A percentile compares a stretch with the other conserved stretches of the same genome.
Evolutionary conservation across 2,888 invertebrate species (phyloP).

Genomic region (Scelioninae gen. 1): DNA sequence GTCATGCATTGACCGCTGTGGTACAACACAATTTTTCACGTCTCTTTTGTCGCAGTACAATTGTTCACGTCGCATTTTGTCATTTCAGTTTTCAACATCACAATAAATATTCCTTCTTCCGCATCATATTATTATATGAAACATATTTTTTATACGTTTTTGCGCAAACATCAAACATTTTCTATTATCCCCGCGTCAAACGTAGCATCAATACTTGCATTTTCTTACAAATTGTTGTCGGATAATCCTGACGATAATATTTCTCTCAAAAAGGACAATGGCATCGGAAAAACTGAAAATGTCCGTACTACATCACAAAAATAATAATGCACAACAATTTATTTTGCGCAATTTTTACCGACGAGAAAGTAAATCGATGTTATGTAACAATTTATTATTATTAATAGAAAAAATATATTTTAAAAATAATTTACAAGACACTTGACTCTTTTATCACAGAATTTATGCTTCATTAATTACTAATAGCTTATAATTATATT

Average conservation of each 20-base stretch:
- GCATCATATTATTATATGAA: constrained; percentile 7
- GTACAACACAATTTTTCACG: no score
- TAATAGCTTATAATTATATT: not conserved
- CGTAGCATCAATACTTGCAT: constrained; percentile 37
- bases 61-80: not conserved
- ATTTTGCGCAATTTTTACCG: constrained; percentile 19
- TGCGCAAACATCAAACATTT: constrained; percentile 12
- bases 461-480: not conserved
- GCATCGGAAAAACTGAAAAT: constrained; percentile 9
- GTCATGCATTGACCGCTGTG: no score
- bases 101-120: constrained; percentile 7
- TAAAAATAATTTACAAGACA: not conserved
- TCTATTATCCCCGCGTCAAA: constrained; percentile 38
- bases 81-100: not conserved
- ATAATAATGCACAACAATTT: constrained; percentile 27
- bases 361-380: constrained; percentile 1
- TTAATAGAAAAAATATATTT: not conserved
- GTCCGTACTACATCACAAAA: constrained; percentile 3
- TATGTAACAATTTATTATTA: not conserved
- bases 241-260: constrained; percentile 36
- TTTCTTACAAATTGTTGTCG: constrained; percentile 41
- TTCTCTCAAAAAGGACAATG: constrained; percentile 33
- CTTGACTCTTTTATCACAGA: not conserved
- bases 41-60: no score
- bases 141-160: not conserved